Conservation (phyloP, 2,888 invertebrate genomes). For the Reticulitermes lucifugus region DNA sequence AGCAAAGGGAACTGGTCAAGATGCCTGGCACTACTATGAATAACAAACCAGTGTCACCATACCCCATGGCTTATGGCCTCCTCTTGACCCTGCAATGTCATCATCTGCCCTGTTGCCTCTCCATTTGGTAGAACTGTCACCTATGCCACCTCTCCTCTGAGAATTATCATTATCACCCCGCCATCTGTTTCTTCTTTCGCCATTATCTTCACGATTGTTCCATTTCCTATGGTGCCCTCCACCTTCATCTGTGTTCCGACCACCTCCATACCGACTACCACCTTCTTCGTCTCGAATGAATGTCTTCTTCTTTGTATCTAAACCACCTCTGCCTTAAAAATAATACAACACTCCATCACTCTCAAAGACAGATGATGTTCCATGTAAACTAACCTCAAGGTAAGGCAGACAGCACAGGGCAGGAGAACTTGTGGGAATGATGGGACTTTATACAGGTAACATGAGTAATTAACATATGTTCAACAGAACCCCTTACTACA, state of each 20-base stretch:
- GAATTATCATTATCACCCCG: constrained; percentile 26
- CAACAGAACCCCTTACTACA: no score
- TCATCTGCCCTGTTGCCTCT: not conserved
- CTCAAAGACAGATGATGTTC: no score
- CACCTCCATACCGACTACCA: not conserved
- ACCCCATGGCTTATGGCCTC: constrained; percentile 3
- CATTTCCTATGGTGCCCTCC: constrained; percentile 35
- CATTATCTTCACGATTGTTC: constrained; percentile 9
- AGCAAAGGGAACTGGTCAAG: no score
- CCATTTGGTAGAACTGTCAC: constrained; percentile 4
- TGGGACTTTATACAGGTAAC: no score
- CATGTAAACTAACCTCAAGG: no score
- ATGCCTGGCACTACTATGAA: not conserved
- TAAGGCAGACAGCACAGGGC: no score
- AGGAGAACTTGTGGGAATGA: no score
- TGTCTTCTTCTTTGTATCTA: not conserved
- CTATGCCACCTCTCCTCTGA: constrained; percentile 4
- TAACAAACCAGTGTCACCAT: not conserved
- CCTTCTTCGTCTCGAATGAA: not conserved
- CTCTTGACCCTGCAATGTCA: not conserved
- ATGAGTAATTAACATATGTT: no score
- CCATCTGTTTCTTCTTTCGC: not conserved
- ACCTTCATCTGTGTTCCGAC: constrained; percentile 1
- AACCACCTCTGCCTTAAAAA: not conserved
- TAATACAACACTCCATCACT: no score